Evolutionary conservation across 2,113 vertebrate species (phyloP), one percentile per base, ranked within the genome.

Genomic region (Pionites leucogaster): DNA sequence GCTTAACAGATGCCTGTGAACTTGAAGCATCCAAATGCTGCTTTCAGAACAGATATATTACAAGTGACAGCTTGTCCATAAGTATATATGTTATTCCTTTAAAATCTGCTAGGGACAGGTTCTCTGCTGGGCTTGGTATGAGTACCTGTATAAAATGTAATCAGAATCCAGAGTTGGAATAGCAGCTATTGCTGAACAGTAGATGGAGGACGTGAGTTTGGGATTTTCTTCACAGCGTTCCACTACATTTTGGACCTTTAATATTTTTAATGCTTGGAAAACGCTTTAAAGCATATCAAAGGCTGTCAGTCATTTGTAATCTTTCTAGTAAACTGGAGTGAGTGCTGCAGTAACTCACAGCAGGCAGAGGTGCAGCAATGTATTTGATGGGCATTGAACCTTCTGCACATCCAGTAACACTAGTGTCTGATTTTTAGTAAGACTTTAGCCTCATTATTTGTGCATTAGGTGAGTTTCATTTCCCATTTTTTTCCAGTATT

Each of bases 41-140:
- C 70, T 88, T 82, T 95, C 65, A 79, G 52, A 78, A 65, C 19
- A 75, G 16, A 37, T 68, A 7, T n/a, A 91, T 96, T 93, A 28
- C 22, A 53, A 91, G 83, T 95, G 95, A 86, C 88, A 95, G 47
- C 12, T 81, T 96, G 91, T 94, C 93, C 46, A 27, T 95, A 88
- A 91, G 50, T 37, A 35, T 90, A 13, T 72, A 10, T 59, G 17
- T 91, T 89, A 16, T 86, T 94, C n/a, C 47, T 76, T 87, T 65
- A 80, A 80, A 80, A 42, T 72, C 33, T 90, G 17, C 55, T 67
- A 86, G 52, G 64, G 63, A 84, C 42, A 64, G 24, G 37, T 81
- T 93, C 29, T 83, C 44, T 86, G 31, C 68, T 94, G 53, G 28
- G 29, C 35, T 86, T 86, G 37, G 8, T 59, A 27, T 50, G 35